These are phyloP conservation scores for Lucilia cuprina DNA, from an alignment of 1,140 invertebrate genomes.

Conservation along the genomic window DNA sequence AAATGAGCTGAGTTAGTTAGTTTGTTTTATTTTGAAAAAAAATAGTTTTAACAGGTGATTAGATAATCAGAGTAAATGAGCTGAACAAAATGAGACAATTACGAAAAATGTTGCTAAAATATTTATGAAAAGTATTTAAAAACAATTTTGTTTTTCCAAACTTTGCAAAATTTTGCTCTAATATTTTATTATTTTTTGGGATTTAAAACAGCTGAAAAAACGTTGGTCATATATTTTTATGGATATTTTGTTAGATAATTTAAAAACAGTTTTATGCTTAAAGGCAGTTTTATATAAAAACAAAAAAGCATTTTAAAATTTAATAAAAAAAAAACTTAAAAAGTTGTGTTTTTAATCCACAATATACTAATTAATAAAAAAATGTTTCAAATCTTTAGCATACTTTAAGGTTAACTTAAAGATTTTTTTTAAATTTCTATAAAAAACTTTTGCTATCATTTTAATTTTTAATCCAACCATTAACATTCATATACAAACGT, in stretches of 20 bases:
- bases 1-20: conserved; percentile 9
- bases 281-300: too few species aligned
- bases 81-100: conserved; percentile 18
- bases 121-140: conserved; percentile 28
- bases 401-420: too few species aligned
- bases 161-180: neutral
- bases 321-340: too few species aligned
- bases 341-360: too few species aligned
- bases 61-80: conserved; percentile 19
- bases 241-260: too few species aligned
- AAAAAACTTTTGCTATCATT: neutral
- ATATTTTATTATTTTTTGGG: neutral
- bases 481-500: conserved; percentile 1
- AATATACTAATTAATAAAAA: too few species aligned
- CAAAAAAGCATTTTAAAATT: too few species aligned
- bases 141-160: conserved; percentile 2
- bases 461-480: neutral
- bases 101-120: conserved; percentile 17
- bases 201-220: too few species aligned
- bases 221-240: too few species aligned
- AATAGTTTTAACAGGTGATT: conserved; percentile 28
- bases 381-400: too few species aligned
- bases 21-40: neutral
- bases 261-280: too few species aligned
- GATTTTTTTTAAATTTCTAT: too few species aligned